These are phyloP conservation scores for Eupithecia dodoneata DNA, from an alignment of 2,888 invertebrate species.

Conservation along the genomic window DNA sequence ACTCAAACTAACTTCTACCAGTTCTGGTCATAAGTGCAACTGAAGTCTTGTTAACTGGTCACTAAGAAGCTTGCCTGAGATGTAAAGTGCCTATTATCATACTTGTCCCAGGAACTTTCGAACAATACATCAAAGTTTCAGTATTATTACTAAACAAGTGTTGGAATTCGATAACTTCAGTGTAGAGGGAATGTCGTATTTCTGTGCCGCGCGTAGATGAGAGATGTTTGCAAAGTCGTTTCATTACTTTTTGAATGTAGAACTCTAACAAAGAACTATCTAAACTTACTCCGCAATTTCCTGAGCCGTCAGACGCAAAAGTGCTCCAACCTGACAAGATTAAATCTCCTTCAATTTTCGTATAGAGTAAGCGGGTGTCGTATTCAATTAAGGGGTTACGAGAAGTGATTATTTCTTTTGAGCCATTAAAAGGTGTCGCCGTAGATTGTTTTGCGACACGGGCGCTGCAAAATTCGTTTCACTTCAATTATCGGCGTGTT, in stretches of 20 bases:
- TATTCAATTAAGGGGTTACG: conserved; percentile 46
- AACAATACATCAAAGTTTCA: not conserved
- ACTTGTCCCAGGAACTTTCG: conserved; percentile 1
- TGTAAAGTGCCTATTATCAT: conserved; percentile 21
- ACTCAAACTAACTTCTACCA: not conserved
- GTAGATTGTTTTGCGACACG: not conserved
- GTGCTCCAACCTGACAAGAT: conserved; percentile 10
- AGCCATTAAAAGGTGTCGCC: conserved; percentile 48
- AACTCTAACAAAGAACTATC: not conserved
- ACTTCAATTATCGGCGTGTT: not conserved
- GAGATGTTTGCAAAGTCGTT: not conserved
- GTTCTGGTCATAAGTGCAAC: conserved; percentile 20
- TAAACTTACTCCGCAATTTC: conserved; percentile 4
- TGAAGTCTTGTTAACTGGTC: conserved; percentile 9
- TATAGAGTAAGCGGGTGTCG: conserved; percentile 37
- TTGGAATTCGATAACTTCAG: not conserved
- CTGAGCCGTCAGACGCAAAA: not conserved
- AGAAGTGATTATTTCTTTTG: conserved; percentile 42
- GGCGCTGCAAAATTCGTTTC: not conserved
- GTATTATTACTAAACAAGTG: not conserved
- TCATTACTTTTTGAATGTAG: not conserved
- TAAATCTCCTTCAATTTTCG: conserved; percentile 28
- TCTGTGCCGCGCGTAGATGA: not conserved
- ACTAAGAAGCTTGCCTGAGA: conserved; percentile 13
- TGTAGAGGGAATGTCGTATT: not conserved